Evolutionary conservation across 2,888 invertebrate species (phyloP).

Genomic region (Esperia sulphurella): DNA sequence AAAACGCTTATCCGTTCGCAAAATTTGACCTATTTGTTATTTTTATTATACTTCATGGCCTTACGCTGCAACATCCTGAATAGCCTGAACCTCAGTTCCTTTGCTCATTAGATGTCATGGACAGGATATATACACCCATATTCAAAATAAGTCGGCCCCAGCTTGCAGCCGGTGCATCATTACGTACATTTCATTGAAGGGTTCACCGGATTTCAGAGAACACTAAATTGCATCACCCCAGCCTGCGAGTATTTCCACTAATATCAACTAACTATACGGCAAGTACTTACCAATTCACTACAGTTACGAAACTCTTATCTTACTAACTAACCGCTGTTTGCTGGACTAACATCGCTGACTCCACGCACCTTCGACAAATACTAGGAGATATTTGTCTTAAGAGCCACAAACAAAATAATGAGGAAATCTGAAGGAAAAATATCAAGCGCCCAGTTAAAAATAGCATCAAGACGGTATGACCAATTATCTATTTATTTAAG

Average conservation of each 20-base stretch:
- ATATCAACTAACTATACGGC: constrained; percentile 70
- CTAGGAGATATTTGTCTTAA: no score
- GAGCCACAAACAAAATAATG: no score
- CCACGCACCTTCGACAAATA: constrained; percentile 9
- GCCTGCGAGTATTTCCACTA: constrained; percentile 62
- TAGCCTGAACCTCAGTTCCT: no score
- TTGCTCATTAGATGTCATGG: no score
- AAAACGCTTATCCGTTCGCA: constrained; percentile 69
- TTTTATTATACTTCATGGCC: constrained; percentile 36
- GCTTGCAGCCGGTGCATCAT: constrained; percentile 57
- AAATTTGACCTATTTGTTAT: constrained; percentile 66
- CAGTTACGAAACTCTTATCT: constrained; percentile 61
- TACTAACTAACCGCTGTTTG: constrained; percentile 59
- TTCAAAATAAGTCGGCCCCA: constrained; percentile 34
- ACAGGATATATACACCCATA: no score
- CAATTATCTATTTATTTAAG: no score
- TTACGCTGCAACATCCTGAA: no score
- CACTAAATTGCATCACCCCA: constrained; percentile 72
- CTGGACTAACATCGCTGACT: constrained; percentile 54
- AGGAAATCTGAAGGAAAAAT: no score
- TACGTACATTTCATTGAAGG: constrained; percentile 75
- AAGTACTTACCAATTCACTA: constrained; percentile 65
- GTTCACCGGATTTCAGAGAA: constrained; percentile 50
- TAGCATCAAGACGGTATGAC: no score
- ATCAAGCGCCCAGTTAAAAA: no score